These are phyloP conservation scores for Morphnarchus princeps DNA, from an alignment of 2,113 vertebrate genomes.

Conservation along the genomic window DNA sequence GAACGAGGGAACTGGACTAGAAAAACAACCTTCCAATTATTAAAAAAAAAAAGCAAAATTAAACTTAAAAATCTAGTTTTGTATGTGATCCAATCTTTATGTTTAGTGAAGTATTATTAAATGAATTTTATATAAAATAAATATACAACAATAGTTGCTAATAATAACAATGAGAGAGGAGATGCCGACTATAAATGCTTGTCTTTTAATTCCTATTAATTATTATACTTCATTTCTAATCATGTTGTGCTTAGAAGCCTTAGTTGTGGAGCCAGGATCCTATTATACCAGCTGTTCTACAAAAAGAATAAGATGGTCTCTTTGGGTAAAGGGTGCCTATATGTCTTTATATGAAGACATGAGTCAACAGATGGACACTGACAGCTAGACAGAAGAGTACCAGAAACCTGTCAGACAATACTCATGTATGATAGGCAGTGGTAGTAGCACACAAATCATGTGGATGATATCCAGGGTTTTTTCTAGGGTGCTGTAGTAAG, in stretches of 20 bases:
- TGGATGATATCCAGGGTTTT: neutral
- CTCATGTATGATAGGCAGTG: neutral
- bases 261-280: neutral
- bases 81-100: neutral
- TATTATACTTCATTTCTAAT: neutral
- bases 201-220: neutral
- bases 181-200: neutral
- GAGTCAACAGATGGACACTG: constrained; percentile 26
- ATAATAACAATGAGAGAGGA: neutral
- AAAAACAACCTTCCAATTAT: neutral
- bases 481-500: neutral
- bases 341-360: neutral
- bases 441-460: neutral
- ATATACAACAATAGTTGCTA: neutral
- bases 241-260: neutral
- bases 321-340: neutral
- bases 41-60: neutral
- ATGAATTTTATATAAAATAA: neutral
- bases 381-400: neutral
- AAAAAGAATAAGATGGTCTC: neutral
- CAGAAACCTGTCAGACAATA: neutral
- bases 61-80: neutral
- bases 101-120: neutral
- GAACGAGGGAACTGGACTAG: neutral
- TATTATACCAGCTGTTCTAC: neutral